Evolutionary conservation across 2,113 vertebrate species (phyloP), one percentile per base, ranked within the genome.

Genomic region (Callorhinus ursinus): DNA sequence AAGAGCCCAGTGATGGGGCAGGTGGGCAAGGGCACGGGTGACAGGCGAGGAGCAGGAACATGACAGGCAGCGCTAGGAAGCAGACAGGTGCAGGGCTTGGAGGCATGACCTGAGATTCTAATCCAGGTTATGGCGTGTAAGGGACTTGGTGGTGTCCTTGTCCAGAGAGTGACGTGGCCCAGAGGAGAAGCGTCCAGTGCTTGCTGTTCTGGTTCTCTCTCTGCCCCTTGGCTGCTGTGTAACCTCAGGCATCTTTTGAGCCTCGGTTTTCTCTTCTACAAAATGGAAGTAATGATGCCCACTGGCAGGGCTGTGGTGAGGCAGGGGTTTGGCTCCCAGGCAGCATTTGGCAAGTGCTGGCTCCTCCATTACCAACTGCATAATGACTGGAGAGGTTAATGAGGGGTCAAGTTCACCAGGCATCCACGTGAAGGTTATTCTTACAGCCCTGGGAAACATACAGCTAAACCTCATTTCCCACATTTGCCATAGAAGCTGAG

Each of bases 401-500:
- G 55, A 26, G 33, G 5, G 67, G 21, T 36, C 57, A n/a, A 3
- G 15, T 22, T 67, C 69, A 46, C 19, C 11, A n/a, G 67, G 22
- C 15, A 46, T 65, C 12, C 21, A 0, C 4, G 21, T 9, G 10
- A 13, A 19, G n/a, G 77, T 65, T 15, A 33, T 61, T 26, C 36
- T 63, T 18, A 53, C 26, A n/a, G 7, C 14, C 51, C 4, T 0
- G 2, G 19, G 82, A 81, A 59, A 26, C 0, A 21, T 4, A 18
- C 4, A 31, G 57, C 49, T 28, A 26, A 14, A 21, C 31, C 53
- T 63, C 88, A 26, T 31, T 31, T 31, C 51, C 51, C 24, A 55
- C 39, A 4, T 0, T 1, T 6, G 24, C 24, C n/a, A 24, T 0
- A 4, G 19, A 24, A 28, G 39, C 21, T 4, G 1, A 39, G 89